Conservation (phyloP, 2,113 vertebrate genomes). For the Penelope pileata region DNA sequence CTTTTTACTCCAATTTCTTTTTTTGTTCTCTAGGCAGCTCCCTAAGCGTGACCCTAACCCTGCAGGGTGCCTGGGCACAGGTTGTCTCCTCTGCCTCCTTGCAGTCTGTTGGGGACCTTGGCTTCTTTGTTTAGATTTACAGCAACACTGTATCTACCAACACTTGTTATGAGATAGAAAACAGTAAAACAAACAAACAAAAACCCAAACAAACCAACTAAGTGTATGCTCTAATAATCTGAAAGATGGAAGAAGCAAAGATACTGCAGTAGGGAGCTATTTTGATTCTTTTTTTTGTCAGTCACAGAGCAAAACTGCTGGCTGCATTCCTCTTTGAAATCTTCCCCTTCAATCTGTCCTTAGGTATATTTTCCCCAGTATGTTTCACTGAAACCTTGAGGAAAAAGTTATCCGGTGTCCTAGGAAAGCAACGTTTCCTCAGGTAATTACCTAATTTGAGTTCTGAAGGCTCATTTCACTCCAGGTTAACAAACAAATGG, state of each 20-base stretch:
- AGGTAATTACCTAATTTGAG: background rate
- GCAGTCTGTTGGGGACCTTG: too few relatives aligned
- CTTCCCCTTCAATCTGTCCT: background rate
- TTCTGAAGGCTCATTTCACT: background rate
- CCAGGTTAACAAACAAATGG: background rate
- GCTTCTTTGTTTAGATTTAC: too few relatives aligned
- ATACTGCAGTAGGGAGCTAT: too few relatives aligned
- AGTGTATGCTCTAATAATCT: too few relatives aligned
- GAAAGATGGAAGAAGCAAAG: too few relatives aligned
- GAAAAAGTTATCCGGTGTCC: background rate
- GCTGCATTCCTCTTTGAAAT: background rate
- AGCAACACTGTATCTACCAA: too few relatives aligned
- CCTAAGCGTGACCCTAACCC: background rate
- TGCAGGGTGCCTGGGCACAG: background rate
- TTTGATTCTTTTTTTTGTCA: background rate
- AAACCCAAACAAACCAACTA: too few relatives aligned
- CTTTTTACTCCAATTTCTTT: background rate
- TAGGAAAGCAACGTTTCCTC: background rate
- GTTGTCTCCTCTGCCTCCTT: background rate
- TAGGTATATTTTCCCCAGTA: background rate
- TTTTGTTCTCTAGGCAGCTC: background rate
- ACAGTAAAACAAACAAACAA: too few relatives aligned
- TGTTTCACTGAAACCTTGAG: background rate
- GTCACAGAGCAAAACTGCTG: background rate
- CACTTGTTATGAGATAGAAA: too few relatives aligned